Percentiles rank a stretch among this genome's conserved stretches.
These are phyloP conservation scores for Machimus rusticus DNA, from an alignment of 2,888 invertebrate species.

Conservation along the genomic window DNA sequence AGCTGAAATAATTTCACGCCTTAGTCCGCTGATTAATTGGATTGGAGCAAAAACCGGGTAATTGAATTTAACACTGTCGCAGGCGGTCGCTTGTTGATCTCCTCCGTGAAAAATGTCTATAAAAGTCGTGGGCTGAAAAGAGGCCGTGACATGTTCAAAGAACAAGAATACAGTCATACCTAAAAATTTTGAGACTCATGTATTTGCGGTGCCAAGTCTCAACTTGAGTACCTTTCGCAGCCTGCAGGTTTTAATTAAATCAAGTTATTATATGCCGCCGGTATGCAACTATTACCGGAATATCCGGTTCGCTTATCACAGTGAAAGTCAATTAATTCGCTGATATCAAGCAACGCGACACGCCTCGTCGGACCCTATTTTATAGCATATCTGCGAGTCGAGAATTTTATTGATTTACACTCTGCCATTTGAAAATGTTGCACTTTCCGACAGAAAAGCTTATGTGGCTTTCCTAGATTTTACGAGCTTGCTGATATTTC, in stretches of 20 bases:
- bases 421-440: not conserved
- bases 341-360: not conserved
- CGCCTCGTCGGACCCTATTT: not conserved
- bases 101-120: not conserved
- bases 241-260: not conserved
- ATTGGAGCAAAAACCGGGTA: not conserved
- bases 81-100: not conserved
- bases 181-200: not conserved
- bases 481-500: not conserved
- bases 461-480: not conserved
- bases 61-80: not conserved
- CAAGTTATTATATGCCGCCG: not conserved
- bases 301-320: not conserved
- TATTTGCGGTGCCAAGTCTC: not conserved
- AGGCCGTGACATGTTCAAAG: not conserved
- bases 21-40: not conserved
- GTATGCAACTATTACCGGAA: not conserved
- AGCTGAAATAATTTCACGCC: not conserved
- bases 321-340: not conserved
- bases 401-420: not conserved
- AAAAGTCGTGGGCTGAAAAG: not conserved
- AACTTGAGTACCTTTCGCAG: not conserved
- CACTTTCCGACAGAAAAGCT: not conserved
- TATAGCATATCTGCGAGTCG: not conserved
- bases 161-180: not conserved